Evolutionary conservation across 2,113 vertebrate species (phyloP), one percentile per base, ranked within the genome.

Genomic region (Clinocottus analis): DNA sequence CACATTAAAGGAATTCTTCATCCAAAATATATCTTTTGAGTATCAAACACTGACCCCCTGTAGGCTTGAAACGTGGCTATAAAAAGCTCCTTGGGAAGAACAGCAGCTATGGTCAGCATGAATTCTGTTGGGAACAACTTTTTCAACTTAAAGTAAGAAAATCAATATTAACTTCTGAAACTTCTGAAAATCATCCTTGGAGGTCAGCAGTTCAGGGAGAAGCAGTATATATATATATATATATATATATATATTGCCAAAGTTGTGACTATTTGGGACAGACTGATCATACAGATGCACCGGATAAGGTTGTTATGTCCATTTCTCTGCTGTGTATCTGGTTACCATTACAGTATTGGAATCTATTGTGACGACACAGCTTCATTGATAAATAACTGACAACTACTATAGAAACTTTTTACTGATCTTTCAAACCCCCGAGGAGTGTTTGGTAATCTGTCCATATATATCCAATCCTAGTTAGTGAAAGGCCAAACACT

Each of bases 11-110:
- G 29, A 27, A 72, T 58, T 78, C n/a, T 41, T 77, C 41, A 35
- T 14, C 76, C 17, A 74, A 73, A 83, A 77, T 74, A 77, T 68
- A 68, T 77, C 49, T 72, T 82, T 49, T 47, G 59, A 80, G 51
- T 33, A 68, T 68, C 76, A 86, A 80, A 83, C 43, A 29, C 25
- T 25, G 29, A 45, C 47, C 31, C n/a, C 33, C 64, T 13, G 62
- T 74, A 56, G 60, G 66, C 31, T 82, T 73, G 65, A 67, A 77
- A 51, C 3, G n/a, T 43, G 29, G 45, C 35, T 84, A 71, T 75
- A 72, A 71, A 83, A 84, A 72, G 72, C 66, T 77, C 62, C 56
- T 47, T 1, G 11, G 39, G n/a, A 64, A 17, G 16, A 80, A 68
- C n/a, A 64, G 33, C 66, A n/a, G 41, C 61, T 72, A 4, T 58